Percentiles rank a stretch among this genome's conserved stretches.
These are phyloP conservation scores for Andrena minutula DNA, from an alignment of 2,888 invertebrate genomes.

Conservation along the genomic window DNA sequence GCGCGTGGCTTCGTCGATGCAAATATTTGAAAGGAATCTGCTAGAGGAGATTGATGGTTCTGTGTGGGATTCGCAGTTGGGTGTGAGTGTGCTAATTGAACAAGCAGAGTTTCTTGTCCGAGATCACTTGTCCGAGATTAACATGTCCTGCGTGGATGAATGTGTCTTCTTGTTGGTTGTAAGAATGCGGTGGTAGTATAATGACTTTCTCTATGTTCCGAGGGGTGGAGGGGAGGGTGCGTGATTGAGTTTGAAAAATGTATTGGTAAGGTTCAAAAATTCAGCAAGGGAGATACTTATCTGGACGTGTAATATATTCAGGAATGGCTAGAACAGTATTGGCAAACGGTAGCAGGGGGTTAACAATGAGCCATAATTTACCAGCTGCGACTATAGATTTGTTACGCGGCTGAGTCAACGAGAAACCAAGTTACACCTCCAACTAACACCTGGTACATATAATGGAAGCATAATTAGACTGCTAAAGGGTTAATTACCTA, in stretches of 20 bases:
- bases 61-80: too few relatives aligned
- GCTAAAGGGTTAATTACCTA: constrained; percentile 9
- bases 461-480: constrained; percentile 6
- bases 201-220: too few relatives aligned
- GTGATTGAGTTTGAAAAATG: neutral
- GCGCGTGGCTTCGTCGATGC: neutral
- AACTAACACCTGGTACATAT: neutral
- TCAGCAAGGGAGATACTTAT: neutral
- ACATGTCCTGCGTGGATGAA: too few relatives aligned
- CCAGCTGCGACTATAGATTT: constrained; percentile 5
- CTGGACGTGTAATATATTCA: neutral
- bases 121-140: too few relatives aligned
- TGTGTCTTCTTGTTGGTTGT: too few relatives aligned
- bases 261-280: neutral
- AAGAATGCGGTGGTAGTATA: neutral
- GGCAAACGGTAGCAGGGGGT: neutral
- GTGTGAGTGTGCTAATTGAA: too few relatives aligned
- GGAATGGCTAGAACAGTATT: neutral
- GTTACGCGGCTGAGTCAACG: neutral
- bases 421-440: neutral
- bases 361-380: constrained; percentile 19
- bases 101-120: too few relatives aligned
- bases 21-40: too few relatives aligned
- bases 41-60: too few relatives aligned
- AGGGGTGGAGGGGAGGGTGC: neutral